Base-by-base conservation (phyloP, 2,113 vertebrate genomes). In the Oryzias woworae region DNA sequence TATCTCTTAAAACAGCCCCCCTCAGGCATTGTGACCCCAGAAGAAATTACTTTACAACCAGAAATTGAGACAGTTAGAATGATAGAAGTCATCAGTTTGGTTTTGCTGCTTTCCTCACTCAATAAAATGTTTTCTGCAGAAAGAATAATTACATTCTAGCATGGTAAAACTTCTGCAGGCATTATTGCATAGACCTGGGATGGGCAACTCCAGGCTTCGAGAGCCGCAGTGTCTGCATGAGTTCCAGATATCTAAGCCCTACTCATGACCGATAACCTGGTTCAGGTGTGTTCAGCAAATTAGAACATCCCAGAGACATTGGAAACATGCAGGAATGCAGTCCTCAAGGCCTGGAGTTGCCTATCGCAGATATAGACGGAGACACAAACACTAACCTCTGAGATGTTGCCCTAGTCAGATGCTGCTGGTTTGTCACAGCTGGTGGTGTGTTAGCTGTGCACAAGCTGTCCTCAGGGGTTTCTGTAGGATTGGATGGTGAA, bases 1-100 rank as follows among this genome's bases (percentile, higher is more conserved):
- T 41, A 41, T 60, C 42, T 58, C 58, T 58, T 49, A 51, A 55
- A 73, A 53, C 50, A 22, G 54, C 26, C 47, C 14, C 52, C 65
- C 62, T 1, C 14, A 49, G 68, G 78, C 67, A 45, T 41, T 58
- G 36, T 81, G 71, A 74, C 71, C 71, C 24, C n/a, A 26, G 54
- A 46, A 49, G 26, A 75, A 81, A 75, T 75, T 0, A 59, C 73
- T 79, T 65, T 56, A 64, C 54, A 24, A 48, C 16, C 1, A 58
- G 23, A 66, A 62, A 44, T 16, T 10, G 13, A 70, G 13, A 70
- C 53, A 62, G 62, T 73, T 73, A 69, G 56, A 71, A 20, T 53
- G 49, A 49, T 10, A 24, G 58, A 56, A 48, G 36, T 28, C 58
- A 2, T 55, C 56, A 8, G 52, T 24, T 20, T 18, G 4, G 12